Base-by-base conservation (phyloP, 2,888 invertebrate genomes). In the Diarsia rubi region DNA sequence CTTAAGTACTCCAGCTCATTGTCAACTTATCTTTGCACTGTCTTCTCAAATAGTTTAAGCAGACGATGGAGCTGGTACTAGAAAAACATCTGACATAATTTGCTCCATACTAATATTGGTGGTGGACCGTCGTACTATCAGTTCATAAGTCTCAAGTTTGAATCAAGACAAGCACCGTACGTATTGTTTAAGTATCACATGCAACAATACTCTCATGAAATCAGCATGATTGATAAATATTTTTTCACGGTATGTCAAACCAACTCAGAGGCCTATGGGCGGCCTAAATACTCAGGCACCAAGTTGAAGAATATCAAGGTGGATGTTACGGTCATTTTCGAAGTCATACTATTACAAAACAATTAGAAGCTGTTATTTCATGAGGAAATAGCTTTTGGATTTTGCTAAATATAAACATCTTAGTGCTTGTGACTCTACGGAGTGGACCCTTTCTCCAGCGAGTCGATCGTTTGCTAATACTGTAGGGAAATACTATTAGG, bases 11-110 rank as follows among this genome's bases (percentile, higher is more conserved):
- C 27, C 54, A 49, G 16, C 2, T 45, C 45, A 42, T 37, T 54
- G 77, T 66, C 62, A 27, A 47, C 77, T 71, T 70, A 71, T 47
- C 65, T 44, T 27, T 16, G 21, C 4, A 52, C 3, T 8, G 24
- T 45, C 21, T 52, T n/a, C 31, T n/a, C 16, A 37, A 44, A 57
- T 2, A 24, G 24, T 60, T 21, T 37, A 37, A 12, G 37, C 21
- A 60, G 60, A 12, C 31, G 31, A 31, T 59, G 0, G 31, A 21
- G 11, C 3, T 21, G 11, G 59, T 31, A 59, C 21, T 31, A 5
- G 0, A 2, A 5, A 12, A 12, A 31, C 9, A 31, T 1, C 19
- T 3, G 19, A 59, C 19, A 19, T 27, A 16, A 16, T 54, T 6
- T 16, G 54, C 2, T 24, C 54, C 24, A 0, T 47, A 19, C 19